phyloP scores from a whole-genome alignment of 2,888 invertebrate genomes.

The Bombyx huttoni region DNA sequence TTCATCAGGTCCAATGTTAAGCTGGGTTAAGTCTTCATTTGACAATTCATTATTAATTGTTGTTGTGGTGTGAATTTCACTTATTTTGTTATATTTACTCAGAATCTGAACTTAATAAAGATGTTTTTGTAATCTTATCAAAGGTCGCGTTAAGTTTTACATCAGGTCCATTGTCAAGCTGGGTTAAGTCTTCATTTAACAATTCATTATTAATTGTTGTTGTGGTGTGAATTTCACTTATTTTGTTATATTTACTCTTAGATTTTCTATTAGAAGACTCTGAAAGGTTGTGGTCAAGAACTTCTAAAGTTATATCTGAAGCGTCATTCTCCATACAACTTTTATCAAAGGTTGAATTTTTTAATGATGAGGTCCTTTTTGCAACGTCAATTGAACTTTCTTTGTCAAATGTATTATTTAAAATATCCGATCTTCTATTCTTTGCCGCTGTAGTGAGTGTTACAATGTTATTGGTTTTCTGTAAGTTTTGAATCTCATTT shows the following conservation, averaged over 20 bases:
- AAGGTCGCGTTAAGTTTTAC: conserved; percentile 26
- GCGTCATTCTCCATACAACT: not conserved
- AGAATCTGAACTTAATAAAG: conserved; percentile 38
- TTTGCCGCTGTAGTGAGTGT: conserved; percentile 9
- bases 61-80: not conserved
- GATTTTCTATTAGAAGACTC: not conserved
- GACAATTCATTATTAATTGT: conserved; percentile 4
- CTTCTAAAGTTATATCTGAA: not conserved
- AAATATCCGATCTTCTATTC: conserved; percentile 2
- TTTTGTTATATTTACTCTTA: not conserved
- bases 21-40: conserved; percentile 14
- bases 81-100: conserved; percentile 10
- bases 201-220: conserved; percentile 3
- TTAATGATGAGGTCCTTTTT: not conserved
- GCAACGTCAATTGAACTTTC: conserved; percentile 3
- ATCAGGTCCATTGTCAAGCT: conserved; percentile 18
- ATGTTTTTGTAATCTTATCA: conserved; percentile 34
- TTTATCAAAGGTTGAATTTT: conserved; percentile 8
- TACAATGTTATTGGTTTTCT: conserved; percentile 2
- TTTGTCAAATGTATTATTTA: conserved; percentile 14
- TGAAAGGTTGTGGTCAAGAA: not conserved
- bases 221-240: not conserved
- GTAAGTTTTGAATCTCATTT: too few species aligned
- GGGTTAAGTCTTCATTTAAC: conserved; percentile 9
- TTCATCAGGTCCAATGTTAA: conserved; percentile 16